Evolutionary conservation across 2,113 vertebrate species (phyloP).

Genomic region (Etia nguti): DNA sequence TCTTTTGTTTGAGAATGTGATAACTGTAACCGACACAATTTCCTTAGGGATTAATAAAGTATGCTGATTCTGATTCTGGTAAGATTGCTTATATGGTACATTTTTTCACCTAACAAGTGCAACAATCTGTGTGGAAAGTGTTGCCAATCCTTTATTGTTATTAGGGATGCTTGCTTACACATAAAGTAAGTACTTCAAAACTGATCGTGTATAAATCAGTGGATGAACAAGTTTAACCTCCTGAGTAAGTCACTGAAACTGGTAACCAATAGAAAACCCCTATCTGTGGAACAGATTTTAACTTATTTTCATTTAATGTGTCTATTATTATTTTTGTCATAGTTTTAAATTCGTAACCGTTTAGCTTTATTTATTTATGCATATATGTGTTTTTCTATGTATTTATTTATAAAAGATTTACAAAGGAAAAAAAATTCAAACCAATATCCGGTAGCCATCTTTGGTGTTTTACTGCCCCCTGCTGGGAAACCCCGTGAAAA

Average conservation of each 20-base stretch:
- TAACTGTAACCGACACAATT: background rate
- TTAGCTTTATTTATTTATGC: fast-evolving
- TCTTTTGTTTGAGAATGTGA: background rate
- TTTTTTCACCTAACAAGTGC: background rate
- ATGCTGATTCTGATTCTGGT: background rate
- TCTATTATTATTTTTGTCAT: background rate
- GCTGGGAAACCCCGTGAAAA: background rate
- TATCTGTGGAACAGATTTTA: fast-evolving
- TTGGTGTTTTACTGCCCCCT: constrained; percentile 5
- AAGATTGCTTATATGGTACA: fast-evolving
- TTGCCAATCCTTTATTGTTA: background rate
- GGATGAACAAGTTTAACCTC: background rate
- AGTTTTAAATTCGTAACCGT: background rate
- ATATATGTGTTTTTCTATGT: fast-evolving
- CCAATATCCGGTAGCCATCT: background rate
- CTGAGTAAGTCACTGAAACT: background rate
- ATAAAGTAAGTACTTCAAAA: background rate
- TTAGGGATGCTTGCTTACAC: fast-evolving
- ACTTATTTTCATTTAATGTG: background rate
- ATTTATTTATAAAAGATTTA: fast-evolving
- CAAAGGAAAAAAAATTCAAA: background rate
- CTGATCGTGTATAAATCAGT: background rate
- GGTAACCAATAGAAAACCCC: background rate
- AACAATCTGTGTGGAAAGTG: background rate
- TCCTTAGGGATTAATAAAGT: background rate